These are phyloP conservation scores for Imbricaverruca yamaguchii DNA, from an alignment of 2,888 invertebrate species.

Conservation along the genomic window DNA sequence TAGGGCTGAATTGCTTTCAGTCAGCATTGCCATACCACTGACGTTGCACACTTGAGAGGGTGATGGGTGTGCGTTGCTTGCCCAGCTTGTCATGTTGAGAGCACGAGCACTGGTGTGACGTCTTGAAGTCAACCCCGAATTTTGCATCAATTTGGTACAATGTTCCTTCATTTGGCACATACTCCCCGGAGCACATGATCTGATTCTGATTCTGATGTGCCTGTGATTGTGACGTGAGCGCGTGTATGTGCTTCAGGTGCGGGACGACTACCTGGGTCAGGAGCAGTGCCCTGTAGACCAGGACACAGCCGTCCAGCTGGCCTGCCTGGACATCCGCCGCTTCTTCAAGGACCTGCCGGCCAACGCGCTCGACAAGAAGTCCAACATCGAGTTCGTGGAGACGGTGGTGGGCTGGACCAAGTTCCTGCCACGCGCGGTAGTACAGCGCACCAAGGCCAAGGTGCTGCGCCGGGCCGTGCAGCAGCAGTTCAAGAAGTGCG, in stretches of 20 bases:
- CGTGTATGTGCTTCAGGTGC: slow-evolving; percentile 54
- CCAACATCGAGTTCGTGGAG: slow-evolving; percentile 90
- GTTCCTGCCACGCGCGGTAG: slow-evolving; percentile 81
- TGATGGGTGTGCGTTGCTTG: no score
- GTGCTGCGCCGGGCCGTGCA: slow-evolving; percentile 86
- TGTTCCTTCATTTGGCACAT: no score
- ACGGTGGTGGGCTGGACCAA: slow-evolving; percentile 89
- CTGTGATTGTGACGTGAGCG: no score
- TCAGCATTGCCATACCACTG: no score
- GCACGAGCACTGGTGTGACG: no score
- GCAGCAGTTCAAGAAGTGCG: slow-evolving; percentile 85
- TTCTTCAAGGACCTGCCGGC: slow-evolving; percentile 60
- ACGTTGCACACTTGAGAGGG: no score
- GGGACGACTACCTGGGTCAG: slow-evolving; percentile 85
- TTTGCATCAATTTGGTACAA: no score
- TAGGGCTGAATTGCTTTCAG: no score
- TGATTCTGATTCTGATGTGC: no score
- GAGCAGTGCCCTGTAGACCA: slow-evolving; percentile 68
- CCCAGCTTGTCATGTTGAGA: no score
- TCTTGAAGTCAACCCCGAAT: no score
- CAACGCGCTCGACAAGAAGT: slow-evolving; percentile 87
- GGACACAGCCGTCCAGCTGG: slow-evolving; percentile 85
- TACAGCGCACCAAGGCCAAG: slow-evolving; percentile 80
- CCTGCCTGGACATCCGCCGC: slow-evolving; percentile 88
- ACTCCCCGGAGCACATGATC: no score